Percentiles rank a stretch among this genome's conserved stretches.
Evolutionary conservation across 2,113 vertebrate genomes (phyloP).

Genomic region (Heteronetta atricapilla): DNA sequence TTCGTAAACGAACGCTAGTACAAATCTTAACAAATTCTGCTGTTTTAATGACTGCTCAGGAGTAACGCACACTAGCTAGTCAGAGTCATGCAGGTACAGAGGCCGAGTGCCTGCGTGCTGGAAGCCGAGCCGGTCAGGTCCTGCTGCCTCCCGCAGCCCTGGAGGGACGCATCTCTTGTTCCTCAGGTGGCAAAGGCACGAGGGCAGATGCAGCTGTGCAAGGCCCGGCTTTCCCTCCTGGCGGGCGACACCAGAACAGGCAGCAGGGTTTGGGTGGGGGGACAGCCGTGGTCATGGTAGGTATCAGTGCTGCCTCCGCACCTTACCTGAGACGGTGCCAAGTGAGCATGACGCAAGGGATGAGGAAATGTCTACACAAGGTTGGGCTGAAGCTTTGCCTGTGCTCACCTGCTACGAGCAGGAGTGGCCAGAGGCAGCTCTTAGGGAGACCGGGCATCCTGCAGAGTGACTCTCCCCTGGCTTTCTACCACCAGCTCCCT

Average conservation of each 20-base stretch:
- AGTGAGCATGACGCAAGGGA: not conserved
- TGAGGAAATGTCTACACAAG: not conserved
- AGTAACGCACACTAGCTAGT: not conserved
- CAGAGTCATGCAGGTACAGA: accelerated
- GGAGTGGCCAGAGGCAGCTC: not conserved
- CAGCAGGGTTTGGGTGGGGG: not conserved
- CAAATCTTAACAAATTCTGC: not conserved
- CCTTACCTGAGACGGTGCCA: not conserved
- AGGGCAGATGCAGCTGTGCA: accelerated
- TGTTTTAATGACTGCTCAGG: not conserved
- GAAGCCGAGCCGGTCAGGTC: not conserved
- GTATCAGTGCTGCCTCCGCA: not conserved
- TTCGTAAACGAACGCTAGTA: not conserved
- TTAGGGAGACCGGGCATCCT: not conserved
- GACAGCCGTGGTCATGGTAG: not conserved
- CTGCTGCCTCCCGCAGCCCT: not conserved
- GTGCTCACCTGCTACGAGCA: not conserved
- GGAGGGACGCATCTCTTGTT: not conserved
- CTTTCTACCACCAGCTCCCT: not conserved
- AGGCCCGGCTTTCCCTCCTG: no score
- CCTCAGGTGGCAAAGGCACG: not conserved
- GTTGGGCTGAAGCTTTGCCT: not conserved
- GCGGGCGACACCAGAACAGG: not conserved
- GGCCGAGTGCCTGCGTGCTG: not conserved
- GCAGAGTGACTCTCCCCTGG: no score